Evolutionary conservation across 2,888 invertebrate genomes (phyloP), one percentile per base, ranked within the genome.

Genomic region (Tachina fera): DNA sequence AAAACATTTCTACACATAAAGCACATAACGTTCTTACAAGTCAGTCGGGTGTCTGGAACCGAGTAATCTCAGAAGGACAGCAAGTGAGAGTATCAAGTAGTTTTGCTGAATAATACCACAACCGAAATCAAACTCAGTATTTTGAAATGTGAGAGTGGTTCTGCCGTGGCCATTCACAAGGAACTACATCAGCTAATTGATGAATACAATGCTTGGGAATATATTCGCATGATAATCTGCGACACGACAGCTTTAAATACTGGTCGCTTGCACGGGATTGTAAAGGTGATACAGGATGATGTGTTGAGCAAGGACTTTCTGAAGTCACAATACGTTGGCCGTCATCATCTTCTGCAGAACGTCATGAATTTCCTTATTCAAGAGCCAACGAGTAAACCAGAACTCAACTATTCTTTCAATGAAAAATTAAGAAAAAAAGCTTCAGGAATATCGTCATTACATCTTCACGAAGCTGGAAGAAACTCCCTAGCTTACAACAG

Each of bases 151-250:
- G 58, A 58, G 58, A 58, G 58, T 39, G 16, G 61, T 41, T 61
- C 31, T 41, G 61, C 61, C 61, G n/a, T n/a, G n/a, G 43, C 16
- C 43, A 61, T 61, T 61, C 41, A 43, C 41, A 61, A 61, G 19
- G 63, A 31, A 31, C 31, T 31, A 31, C 31, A 31, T 31, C 31
- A 31, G 31, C 31, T 31, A 31, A 31, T 31, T 31, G 31, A 5
- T 31, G 31, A 31, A 31, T 31, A 31, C 6, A 1, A 31, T 31
- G 31, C 31, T 31, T 6, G 31, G 5, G 31, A 0, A 39, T 19
- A 45, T 63, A 63, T 63, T 63, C 5, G 63, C 45, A 67, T 67
- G 67, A 67, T 49, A 67, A 49, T 67, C 39, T 67, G 67, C 47
- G 47, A 65, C 47, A 19, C 47, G 65, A 65, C 16, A 65, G 65